Conservation (phyloP, 2,888 invertebrate genomes). For the Campaea margaritaria region DNA sequence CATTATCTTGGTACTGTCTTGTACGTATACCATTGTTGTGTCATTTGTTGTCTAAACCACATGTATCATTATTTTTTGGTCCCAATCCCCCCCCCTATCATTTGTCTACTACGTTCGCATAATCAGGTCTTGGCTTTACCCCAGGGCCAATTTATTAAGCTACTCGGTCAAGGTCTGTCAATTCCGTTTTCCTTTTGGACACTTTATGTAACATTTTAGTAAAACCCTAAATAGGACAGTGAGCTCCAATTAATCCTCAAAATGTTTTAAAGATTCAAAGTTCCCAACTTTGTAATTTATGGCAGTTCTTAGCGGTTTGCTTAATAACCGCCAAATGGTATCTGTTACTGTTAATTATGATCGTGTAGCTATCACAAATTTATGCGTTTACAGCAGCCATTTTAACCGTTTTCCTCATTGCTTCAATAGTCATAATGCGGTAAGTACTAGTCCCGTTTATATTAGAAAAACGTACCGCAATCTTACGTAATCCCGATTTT, state of each 20-base stretch:
- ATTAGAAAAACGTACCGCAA: conserved; percentile 5
- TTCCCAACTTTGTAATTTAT: conserved; percentile 13
- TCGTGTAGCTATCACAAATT: conserved; percentile 5
- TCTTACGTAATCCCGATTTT: conserved; percentile 17
- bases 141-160: conserved; percentile 22
- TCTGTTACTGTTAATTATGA: conserved; percentile 2
- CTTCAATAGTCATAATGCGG: conserved; percentile 6
- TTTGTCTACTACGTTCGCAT: conserved; percentile 14
- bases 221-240: conserved; percentile 7
- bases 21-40: background rate
- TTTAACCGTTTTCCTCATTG: background rate
- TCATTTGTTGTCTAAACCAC: background rate
- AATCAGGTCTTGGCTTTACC: conserved; percentile 27
- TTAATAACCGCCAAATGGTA: conserved; percentile 1
- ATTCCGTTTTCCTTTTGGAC: conserved; percentile 27
- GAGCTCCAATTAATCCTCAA: conserved; percentile 13
- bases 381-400: background rate
- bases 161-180: conserved; percentile 24
- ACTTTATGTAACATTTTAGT: conserved; percentile 25
- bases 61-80: background rate
- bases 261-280: conserved; percentile 12
- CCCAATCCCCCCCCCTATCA: background rate
- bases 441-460: background rate
- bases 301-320: conserved; percentile 5
- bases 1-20: too few relatives aligned